Conservation (phyloP, 2,888 invertebrate genomes). For the Diarsia mendica region DNA sequence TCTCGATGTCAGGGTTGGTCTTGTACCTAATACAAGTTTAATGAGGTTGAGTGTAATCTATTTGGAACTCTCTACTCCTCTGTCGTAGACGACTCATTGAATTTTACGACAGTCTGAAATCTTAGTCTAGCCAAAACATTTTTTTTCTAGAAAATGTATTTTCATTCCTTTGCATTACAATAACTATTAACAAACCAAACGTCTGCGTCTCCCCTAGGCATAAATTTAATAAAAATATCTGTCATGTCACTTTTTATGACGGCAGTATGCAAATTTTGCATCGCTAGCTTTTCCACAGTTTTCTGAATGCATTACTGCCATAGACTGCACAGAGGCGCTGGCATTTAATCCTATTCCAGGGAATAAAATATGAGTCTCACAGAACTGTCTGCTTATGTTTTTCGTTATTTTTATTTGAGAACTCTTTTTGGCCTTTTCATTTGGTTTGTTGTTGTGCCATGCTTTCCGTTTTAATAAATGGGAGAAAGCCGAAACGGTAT, state of each 20-base stretch:
- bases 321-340: conserved; percentile 26
- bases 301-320: conserved; percentile 51
- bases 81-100: neutral
- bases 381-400: conserved; percentile 27
- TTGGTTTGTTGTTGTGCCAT: neutral
- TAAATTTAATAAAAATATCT: conserved; percentile 24
- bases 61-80: neutral
- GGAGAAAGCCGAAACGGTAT: no score
- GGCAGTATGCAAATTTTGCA: conserved; percentile 53
- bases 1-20: neutral
- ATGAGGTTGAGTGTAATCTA: neutral
- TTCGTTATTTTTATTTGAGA: conserved; percentile 24
- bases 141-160: neutral
- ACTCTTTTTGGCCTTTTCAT: neutral
- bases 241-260: conserved; percentile 46
- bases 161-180: neutral
- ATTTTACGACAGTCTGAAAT: neutral
- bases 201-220: neutral
- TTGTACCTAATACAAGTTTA: neutral
- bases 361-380: conserved; percentile 41
- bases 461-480: neutral
- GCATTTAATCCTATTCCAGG: conserved; percentile 52
- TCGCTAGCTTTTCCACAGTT: conserved; percentile 37
- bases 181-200: neutral
- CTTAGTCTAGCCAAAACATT: neutral